Percentiles rank a stretch among this genome's conserved stretches.
These are phyloP conservation scores for Belgica antarctica DNA, from an alignment of 2,888 invertebrate genomes.

Conservation along the genomic window DNA sequence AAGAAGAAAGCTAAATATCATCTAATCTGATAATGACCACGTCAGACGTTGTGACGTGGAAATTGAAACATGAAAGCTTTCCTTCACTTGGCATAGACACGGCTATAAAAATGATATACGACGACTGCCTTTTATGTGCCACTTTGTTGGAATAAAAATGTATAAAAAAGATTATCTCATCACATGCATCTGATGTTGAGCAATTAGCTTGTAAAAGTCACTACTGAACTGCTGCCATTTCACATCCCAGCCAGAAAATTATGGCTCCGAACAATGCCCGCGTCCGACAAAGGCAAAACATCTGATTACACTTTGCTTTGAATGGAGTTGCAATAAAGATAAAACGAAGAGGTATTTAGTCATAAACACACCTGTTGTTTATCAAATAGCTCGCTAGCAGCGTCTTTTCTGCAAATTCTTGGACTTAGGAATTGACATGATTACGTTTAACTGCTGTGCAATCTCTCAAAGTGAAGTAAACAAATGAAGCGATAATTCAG, in stretches of 20 bases:
- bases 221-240: slow-evolving; percentile 12
- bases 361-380: neutral
- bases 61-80: slow-evolving; percentile 8
- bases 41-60: slow-evolving; percentile 29
- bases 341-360: neutral
- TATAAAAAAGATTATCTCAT: slow-evolving; percentile 21
- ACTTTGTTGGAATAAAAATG: slow-evolving; percentile 22
- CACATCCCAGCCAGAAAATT: neutral
- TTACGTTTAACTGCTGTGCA: no score
- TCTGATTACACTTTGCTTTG: slow-evolving; percentile 6
- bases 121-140: slow-evolving; percentile 10
- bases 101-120: slow-evolving; percentile 19
- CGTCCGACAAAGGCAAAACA: neutral
- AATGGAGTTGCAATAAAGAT: neutral
- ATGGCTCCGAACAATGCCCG: neutral
- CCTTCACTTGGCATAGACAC: slow-evolving; percentile 11
- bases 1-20: slow-evolving; percentile 14
- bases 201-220: slow-evolving; percentile 17
- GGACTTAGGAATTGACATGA: no score
- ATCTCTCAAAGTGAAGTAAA: no score
- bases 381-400: neutral
- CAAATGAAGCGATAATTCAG: no score
- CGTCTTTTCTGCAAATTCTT: no score
- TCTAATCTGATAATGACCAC: slow-evolving; percentile 38
- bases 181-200: slow-evolving; percentile 5